phyloP scores from a whole-genome alignment of 1,140 invertebrate genomes.

The Geopemphigus sp. region DNA sequence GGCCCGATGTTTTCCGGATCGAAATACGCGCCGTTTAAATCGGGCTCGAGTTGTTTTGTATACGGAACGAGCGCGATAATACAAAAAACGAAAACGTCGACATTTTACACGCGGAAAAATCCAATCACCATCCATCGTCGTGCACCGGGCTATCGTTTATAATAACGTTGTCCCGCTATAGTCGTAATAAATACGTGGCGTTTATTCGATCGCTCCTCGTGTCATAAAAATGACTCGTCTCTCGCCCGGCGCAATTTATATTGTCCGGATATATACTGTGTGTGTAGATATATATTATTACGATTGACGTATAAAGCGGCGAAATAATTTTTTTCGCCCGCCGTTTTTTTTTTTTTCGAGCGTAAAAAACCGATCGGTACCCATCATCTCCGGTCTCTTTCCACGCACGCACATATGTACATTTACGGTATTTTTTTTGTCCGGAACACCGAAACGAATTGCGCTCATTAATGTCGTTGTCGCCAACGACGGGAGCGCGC shows the following conservation, averaged over 20 bases:
- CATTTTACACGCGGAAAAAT: no score
- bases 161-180: neutral
- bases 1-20: no score
- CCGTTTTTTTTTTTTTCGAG: neutral
- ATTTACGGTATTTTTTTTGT: neutral
- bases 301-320: no score
- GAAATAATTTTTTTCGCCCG: neutral
- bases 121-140: no score
- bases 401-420: neutral
- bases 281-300: neutral
- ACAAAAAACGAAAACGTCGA: no score
- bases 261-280: neutral
- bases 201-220: neutral
- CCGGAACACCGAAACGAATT: slow-evolving; percentile 28
- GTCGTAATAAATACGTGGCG: neutral
- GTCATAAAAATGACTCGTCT: neutral
- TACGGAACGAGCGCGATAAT: no score
- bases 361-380: neutral
- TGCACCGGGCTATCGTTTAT: no score
- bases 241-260: neutral
- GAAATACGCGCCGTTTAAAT: no score
- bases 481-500: no score
- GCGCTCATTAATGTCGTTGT: slow-evolving; percentile 45
- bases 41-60: no score
- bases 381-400: neutral